Conservation (phyloP, 2,888 invertebrate genomes). For the Deilephila porcellus region DNA sequence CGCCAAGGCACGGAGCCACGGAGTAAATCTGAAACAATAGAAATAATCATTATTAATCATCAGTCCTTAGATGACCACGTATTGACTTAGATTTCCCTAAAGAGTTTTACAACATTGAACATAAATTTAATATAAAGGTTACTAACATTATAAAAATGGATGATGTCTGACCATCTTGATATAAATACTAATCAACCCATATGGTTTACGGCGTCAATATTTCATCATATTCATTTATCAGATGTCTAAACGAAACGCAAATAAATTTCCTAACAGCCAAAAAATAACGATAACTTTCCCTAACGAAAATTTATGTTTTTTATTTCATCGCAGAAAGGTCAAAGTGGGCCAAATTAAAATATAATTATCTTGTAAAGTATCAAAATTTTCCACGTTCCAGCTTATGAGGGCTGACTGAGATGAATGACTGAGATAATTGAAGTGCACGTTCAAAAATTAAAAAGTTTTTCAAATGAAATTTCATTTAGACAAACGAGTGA, state of each 20-base stretch:
- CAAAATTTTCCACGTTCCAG: slow-evolving; percentile 59
- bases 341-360: slow-evolving; percentile 51
- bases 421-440: slow-evolving; percentile 74
- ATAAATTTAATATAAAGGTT: too few relatives aligned
- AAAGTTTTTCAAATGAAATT: slow-evolving; percentile 51
- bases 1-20: too few relatives aligned
- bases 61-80: too few relatives aligned
- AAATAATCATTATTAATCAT: too few relatives aligned
- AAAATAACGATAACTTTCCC: slow-evolving; percentile 37
- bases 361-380: slow-evolving; percentile 58
- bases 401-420: slow-evolving; percentile 74
- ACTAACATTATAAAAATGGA: too few relatives aligned
- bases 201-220: slow-evolving; percentile 34
- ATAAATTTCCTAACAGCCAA: slow-evolving; percentile 33
- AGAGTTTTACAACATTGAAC: too few relatives aligned
- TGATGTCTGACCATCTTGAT: too few relatives aligned
- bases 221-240: slow-evolving; percentile 25
- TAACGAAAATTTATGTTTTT: slow-evolving; percentile 54
- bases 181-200: background rate
- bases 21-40: too few relatives aligned
- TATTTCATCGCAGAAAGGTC: slow-evolving; percentile 45
- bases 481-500: slow-evolving; percentile 41
- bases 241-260: slow-evolving; percentile 25
- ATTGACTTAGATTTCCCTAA: too few relatives aligned
- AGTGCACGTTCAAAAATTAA: slow-evolving; percentile 64